A percentile compares a stretch with the other conserved stretches of the same genome.
These are phyloP conservation scores for Carapus acus DNA, from an alignment of 2,797 vertebrate species.

Conservation along the genomic window DNA sequence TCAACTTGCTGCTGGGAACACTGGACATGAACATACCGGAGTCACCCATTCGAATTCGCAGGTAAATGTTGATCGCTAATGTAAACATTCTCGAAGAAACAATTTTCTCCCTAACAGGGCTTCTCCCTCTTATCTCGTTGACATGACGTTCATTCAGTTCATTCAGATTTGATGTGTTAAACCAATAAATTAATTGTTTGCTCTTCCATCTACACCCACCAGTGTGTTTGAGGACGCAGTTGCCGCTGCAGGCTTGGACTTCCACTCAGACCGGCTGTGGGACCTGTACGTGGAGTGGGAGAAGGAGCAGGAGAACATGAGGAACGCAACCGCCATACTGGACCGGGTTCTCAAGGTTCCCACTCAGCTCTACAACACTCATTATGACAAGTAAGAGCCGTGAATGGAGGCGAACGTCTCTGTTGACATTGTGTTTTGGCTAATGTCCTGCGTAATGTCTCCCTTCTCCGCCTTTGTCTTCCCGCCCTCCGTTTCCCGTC, in stretches of 20 bases:
- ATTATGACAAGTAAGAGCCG: conserved; percentile 79
- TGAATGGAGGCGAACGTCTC: background rate
- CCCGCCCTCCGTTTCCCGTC: background rate
- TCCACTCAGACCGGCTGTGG: conserved; percentile 85
- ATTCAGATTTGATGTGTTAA: too few species aligned
- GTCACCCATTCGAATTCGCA: conserved; percentile 71
- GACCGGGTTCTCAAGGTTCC: conserved; percentile 75
- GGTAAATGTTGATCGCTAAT: conserved; percentile 51
- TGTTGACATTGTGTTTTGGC: background rate
- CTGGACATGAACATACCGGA: conserved; percentile 77
- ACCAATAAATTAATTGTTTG: background rate
- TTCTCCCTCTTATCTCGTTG: too few species aligned
- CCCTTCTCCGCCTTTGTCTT: background rate
- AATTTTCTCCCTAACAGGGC: too few species aligned
- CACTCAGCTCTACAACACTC: conserved; percentile 81
- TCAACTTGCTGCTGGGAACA: conserved; percentile 76
- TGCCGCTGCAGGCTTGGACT: conserved; percentile 76
- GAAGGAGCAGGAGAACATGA: conserved; percentile 74
- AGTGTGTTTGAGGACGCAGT: conserved; percentile 80
- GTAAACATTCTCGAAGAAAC: too few species aligned
- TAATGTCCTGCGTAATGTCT: too few species aligned
- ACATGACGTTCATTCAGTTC: too few species aligned
- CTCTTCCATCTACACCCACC: conserved; percentile 1
- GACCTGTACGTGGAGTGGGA: conserved; percentile 83
- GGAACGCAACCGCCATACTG: conserved; percentile 67